Conservation (phyloP, 2,888 invertebrate genomes). For the Euclidia mi region DNA sequence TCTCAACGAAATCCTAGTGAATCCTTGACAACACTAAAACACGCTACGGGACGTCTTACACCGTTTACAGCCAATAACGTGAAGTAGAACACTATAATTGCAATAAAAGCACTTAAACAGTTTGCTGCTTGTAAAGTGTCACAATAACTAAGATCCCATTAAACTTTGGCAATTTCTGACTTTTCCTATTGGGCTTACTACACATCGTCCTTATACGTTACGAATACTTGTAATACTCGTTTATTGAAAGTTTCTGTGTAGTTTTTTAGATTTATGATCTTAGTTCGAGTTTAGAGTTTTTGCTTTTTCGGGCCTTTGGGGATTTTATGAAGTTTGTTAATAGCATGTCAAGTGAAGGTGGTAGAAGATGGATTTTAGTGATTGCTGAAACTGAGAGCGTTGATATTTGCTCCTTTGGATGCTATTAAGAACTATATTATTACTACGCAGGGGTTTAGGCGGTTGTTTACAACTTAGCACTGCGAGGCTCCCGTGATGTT, state of each 20-base stretch:
- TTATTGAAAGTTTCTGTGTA: conserved; percentile 49
- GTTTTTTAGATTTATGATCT: conserved; percentile 47
- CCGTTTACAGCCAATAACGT: conserved; percentile 51
- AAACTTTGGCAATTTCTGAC: conserved; percentile 85
- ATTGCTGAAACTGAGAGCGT: too few relatives aligned
- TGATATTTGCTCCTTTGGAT: too few relatives aligned
- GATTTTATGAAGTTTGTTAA: conserved; percentile 10
- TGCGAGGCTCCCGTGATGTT: too few relatives aligned
- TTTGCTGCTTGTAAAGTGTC: conserved; percentile 80
- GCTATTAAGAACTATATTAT: too few relatives aligned
- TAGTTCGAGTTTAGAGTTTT: conserved; percentile 6
- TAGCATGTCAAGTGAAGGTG: not conserved
- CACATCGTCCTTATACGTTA: conserved; percentile 64
- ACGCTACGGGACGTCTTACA: conserved; percentile 31
- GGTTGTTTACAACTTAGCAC: too few relatives aligned
- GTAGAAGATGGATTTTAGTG: too few relatives aligned
- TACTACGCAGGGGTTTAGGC: too few relatives aligned
- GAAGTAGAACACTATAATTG: conserved; percentile 68
- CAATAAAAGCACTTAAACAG: conserved; percentile 74
- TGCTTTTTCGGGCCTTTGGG: not conserved
- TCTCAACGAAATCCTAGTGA: conserved; percentile 19
- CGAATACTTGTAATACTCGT: conserved; percentile 49
- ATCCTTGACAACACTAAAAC: conserved; percentile 24
- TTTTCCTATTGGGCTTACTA: conserved; percentile 82
- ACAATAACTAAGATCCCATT: conserved; percentile 85